These are phyloP conservation scores for Maccullochella peelii DNA, from an alignment of 2,113 vertebrate species.

Conservation along the genomic window DNA sequence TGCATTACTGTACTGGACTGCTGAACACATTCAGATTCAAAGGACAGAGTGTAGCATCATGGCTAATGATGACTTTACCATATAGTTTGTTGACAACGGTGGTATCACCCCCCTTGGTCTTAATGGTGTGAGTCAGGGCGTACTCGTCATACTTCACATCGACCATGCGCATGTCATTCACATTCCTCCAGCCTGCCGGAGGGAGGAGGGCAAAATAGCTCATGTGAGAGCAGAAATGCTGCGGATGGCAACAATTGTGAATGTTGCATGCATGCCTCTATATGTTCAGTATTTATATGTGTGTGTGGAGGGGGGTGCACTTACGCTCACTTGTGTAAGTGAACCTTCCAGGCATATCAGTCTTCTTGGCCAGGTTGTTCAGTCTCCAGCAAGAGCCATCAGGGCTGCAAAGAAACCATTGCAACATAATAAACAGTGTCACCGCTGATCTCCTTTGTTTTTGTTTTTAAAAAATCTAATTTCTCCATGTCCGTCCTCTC, in stretches of 20 bases:
- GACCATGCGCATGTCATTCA: constrained; percentile 79
- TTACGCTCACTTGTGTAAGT: constrained; percentile 79
- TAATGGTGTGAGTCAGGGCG: constrained; percentile 82
- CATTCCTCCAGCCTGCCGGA: constrained; percentile 66
- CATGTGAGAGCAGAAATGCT: neutral
- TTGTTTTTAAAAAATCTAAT: too few relatives aligned
- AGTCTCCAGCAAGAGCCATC: constrained; percentile 82
- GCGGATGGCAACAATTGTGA: fast-evolving
- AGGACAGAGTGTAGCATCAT: neutral
- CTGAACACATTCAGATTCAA: neutral
- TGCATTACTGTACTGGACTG: neutral
- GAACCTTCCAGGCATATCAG: constrained; percentile 81
- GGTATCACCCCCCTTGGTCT: constrained; percentile 41
- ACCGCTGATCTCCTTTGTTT: neutral
- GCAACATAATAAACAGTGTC: neutral
- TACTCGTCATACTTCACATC: constrained; percentile 86
- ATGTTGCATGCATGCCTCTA: neutral
- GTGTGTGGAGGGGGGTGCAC: constrained; percentile 29
- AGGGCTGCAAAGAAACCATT: constrained; percentile 72
- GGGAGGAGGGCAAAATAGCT: neutral
- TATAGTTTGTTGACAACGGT: constrained; percentile 88
- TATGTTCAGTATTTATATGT: neutral
- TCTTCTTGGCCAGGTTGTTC: constrained; percentile 83
- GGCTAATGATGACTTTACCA: constrained; percentile 71
- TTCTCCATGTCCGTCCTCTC: neutral